Conservation (phyloP, 2,797 vertebrate genomes). For the Oreortyx pictus region DNA sequence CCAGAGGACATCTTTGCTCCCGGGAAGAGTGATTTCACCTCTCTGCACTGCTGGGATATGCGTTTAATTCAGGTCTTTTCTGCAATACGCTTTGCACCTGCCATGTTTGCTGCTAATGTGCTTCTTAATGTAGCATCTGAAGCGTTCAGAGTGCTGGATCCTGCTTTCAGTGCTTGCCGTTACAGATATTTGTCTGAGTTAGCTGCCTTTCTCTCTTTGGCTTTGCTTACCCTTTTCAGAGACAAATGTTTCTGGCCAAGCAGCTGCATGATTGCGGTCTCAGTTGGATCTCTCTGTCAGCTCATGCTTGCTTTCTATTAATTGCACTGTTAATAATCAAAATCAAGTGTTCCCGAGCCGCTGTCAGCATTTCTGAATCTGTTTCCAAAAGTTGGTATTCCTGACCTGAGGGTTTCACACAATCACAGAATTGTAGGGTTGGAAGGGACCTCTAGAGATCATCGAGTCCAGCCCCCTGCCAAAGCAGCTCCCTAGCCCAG, state of each 20-base stretch:
- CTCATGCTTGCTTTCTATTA: background rate
- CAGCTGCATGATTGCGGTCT: background rate
- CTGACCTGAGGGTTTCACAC: background rate
- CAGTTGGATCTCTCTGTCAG: slow-evolving; percentile 27
- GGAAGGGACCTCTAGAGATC: no score
- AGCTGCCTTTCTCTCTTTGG: background rate
- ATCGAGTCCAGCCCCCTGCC: no score
- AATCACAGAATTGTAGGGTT: no score
- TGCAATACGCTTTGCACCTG: background rate
- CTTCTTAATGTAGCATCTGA: background rate
- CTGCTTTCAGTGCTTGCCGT: background rate
- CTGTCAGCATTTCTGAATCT: background rate
- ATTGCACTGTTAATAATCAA: background rate
- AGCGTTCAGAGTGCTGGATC: background rate
- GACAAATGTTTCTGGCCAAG: slow-evolving; percentile 4
- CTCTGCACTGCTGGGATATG: background rate
- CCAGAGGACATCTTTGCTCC: background rate
- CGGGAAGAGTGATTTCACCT: background rate
- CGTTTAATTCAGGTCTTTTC: background rate
- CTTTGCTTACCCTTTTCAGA: background rate
- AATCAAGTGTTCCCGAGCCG: background rate
- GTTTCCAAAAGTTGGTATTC: background rate
- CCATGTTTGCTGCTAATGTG: background rate
- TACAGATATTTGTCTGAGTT: background rate
- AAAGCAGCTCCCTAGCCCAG: no score